phyloP scores from a whole-genome alignment of 2,888 invertebrate species.

The Meiosimyza decipiens region DNA sequence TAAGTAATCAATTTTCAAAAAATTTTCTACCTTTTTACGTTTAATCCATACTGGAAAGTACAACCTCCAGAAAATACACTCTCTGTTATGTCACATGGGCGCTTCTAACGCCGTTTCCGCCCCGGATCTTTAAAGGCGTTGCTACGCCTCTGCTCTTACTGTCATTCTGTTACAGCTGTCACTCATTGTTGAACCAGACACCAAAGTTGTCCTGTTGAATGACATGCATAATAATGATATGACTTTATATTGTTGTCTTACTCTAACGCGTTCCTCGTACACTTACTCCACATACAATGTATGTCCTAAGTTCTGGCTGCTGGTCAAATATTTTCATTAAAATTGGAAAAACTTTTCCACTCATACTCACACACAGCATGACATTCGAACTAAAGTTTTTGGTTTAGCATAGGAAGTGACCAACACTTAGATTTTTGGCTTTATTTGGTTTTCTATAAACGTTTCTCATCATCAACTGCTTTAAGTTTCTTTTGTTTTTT shows the following conservation, averaged over 20 bases:
- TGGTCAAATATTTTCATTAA: conserved; percentile 50
- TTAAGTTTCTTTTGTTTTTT: neutral
- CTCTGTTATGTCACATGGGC: too few relatives aligned
- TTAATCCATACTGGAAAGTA: too few relatives aligned
- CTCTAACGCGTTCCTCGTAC: neutral
- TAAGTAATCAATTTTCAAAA: too few relatives aligned
- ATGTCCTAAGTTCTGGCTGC: too few relatives aligned
- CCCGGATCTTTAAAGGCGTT: too few relatives aligned
- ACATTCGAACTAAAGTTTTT: too few relatives aligned
- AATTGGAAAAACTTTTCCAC: conserved; percentile 49
- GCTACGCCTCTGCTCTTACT: neutral
- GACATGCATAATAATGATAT: conserved; percentile 52
- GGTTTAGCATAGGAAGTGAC: conserved; percentile 25
- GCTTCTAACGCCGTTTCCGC: too few relatives aligned
- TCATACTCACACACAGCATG: neutral
- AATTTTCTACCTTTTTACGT: too few relatives aligned
- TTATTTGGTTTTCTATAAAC: conserved; percentile 27
- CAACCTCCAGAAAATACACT: too few relatives aligned
- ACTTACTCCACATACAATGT: too few relatives aligned
- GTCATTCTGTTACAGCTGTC: conserved; percentile 27
- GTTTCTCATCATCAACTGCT: conserved; percentile 28
- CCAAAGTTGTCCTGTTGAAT: conserved; percentile 32
- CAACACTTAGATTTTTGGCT: conserved; percentile 26
- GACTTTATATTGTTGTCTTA: conserved; percentile 32
- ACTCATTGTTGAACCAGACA: conserved; percentile 23